phyloP scores from a whole-genome alignment of 2,888 invertebrate genomes.

The Dryocosmus kuriphilus region DNA sequence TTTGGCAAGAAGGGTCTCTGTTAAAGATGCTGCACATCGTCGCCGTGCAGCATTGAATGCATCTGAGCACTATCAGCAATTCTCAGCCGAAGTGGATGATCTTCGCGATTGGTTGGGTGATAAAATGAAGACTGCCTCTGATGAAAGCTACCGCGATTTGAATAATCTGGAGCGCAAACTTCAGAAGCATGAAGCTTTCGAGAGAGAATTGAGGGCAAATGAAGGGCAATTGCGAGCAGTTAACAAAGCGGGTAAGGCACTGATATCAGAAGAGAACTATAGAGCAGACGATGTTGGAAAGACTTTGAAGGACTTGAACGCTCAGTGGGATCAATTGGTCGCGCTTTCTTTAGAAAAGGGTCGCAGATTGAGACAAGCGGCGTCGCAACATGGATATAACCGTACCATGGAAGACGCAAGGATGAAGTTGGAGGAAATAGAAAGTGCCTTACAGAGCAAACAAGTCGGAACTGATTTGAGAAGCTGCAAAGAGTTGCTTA shows the following conservation, averaged over 20 bases:
- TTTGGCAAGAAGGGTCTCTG: conserved; percentile 85
- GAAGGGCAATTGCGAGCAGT: conserved; percentile 94
- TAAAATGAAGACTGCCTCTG: conserved; percentile 93
- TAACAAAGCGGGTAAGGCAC: conserved; percentile 87
- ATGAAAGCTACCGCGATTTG: conserved; percentile 95
- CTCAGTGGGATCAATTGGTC: conserved; percentile 88
- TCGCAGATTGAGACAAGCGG: conserved; percentile 91
- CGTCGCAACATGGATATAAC: conserved; percentile 88
- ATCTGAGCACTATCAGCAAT: conserved; percentile 94
- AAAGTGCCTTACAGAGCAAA: conserved; percentile 86
- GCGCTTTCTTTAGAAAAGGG: conserved; percentile 84
- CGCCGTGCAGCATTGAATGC: conserved; percentile 88
- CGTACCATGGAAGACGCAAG: conserved; percentile 94
- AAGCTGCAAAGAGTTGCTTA: conserved; percentile 93
- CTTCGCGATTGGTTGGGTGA: conserved; percentile 93
- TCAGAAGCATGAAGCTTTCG: conserved; percentile 98
- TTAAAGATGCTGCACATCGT: conserved; percentile 86
- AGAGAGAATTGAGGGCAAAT: conserved; percentile 95
- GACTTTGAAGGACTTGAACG: conserved; percentile 85
- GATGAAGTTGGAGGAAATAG: conserved; percentile 91
- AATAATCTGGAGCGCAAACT: conserved; percentile 93
- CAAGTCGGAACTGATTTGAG: conserved; percentile 94
- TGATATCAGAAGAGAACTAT: conserved; percentile 86
- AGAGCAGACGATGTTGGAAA: conserved; percentile 84
- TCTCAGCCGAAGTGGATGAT: conserved; percentile 95